These are phyloP conservation scores for Cyprichromis sp. DNA, from an alignment of 2,113 vertebrate genomes.

Conservation along the genomic window DNA sequence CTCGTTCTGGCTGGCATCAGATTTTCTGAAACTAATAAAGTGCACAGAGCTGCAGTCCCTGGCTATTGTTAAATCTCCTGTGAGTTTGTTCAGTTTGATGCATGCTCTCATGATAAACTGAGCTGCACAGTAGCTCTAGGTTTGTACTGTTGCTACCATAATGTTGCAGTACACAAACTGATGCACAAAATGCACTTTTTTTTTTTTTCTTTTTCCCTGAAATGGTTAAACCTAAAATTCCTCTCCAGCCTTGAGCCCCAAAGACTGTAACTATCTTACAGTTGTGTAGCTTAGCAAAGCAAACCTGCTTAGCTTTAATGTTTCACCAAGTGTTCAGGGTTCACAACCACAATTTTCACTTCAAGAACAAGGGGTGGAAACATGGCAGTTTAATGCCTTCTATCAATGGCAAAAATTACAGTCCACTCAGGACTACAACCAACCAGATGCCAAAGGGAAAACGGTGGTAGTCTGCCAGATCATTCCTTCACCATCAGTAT, in stretches of 20 bases:
- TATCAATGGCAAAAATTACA: not conserved
- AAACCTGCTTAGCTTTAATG: not conserved
- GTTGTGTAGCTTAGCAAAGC: not conserved
- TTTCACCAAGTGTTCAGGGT: not conserved
- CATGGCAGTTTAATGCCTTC: not conserved
- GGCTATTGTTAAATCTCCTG: accelerated
- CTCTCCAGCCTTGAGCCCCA: accelerated
- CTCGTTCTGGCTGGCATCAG: accelerated
- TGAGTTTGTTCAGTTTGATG: not conserved
- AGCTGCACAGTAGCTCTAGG: not conserved
- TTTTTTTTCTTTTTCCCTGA: accelerated
- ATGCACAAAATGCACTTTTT: not conserved
- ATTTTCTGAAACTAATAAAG: not conserved
- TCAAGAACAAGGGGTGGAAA: not conserved
- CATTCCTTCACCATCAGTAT: not conserved
- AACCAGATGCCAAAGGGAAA: accelerated
- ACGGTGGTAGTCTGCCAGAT: not conserved
- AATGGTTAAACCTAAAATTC: not conserved
- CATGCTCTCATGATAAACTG: not conserved
- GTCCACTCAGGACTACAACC: not conserved
- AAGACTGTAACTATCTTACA: not conserved
- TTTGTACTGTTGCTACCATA: not conserved
- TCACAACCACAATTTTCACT: not conserved
- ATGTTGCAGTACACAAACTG: not conserved
- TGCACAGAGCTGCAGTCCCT: not conserved